Evolutionary conservation across 2,113 vertebrate genomes (phyloP).

Genomic region (Scomber colias): DNA sequence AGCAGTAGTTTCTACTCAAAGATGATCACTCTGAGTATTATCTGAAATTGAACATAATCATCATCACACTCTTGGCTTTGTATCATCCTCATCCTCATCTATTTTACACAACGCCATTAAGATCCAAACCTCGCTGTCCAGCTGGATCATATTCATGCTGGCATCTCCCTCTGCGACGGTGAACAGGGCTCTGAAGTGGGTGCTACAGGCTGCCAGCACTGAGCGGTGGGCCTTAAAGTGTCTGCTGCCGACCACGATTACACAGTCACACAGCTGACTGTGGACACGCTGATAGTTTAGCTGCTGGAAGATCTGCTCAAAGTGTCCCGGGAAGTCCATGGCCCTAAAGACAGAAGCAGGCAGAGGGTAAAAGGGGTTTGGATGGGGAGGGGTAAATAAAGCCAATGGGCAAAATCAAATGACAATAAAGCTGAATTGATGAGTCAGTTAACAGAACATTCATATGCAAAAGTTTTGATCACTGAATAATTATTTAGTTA

Average conservation of each 20-base stretch:
- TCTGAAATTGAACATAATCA: not conserved
- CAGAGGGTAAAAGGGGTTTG: not conserved
- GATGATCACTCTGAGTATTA: too few relatives aligned
- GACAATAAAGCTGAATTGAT: not conserved
- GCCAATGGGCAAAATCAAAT: too few relatives aligned
- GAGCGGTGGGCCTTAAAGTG: constrained; percentile 98
- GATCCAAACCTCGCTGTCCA: constrained; percentile 90
- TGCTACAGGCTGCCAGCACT: constrained; percentile 96
- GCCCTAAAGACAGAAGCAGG: constrained; percentile 72
- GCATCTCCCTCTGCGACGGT: constrained; percentile 94
- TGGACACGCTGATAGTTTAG: constrained; percentile 97
- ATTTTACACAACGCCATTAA: not conserved
- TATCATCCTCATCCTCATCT: not conserved
- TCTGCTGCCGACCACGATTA: constrained; percentile 94
- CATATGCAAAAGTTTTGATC: not conserved
- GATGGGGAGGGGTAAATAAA: too few relatives aligned
- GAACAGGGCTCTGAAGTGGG: constrained; percentile 96
- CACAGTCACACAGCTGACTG: constrained; percentile 95
- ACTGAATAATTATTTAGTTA: not conserved
- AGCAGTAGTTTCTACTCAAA: not conserved
- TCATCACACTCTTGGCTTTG: not conserved
- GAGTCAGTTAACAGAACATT: not conserved
- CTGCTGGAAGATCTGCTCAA: constrained; percentile 98
- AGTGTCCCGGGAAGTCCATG: constrained; percentile 99
- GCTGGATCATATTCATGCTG: constrained; percentile 96